Conservation (phyloP, 2,888 invertebrate species). For the Metacarcinus magister region DNA sequence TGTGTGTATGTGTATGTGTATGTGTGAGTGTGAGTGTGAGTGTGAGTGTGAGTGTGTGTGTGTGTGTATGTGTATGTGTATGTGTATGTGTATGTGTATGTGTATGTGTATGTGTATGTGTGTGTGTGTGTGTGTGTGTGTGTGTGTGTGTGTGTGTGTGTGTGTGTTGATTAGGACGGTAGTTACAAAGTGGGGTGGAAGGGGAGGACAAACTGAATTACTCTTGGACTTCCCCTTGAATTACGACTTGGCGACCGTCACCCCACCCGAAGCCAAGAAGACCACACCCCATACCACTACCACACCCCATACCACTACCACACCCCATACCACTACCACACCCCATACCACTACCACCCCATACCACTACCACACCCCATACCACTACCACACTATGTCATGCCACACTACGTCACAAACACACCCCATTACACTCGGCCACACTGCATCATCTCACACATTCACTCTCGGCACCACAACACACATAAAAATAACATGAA, state of each 20-base stretch:
- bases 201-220: slow-evolving; percentile 45
- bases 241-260: not conserved
- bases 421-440: too few species aligned
- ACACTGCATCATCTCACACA: too few species aligned
- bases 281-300: not conserved
- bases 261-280: not conserved
- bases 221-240: slow-evolving; percentile 27
- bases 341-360: not conserved
- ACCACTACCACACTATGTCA: not conserved
- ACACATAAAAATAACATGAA: not conserved
- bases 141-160: slow-evolving; percentile 46
- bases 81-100: too few species aligned
- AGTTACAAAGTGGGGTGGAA: slow-evolving; percentile 33
- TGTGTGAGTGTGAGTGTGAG: too few species aligned
- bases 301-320: not conserved
- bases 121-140: slow-evolving; percentile 48
- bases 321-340: not conserved
- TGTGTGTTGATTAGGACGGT: slow-evolving; percentile 37
- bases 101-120: not conserved
- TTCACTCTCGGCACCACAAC: not conserved
- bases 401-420: not conserved
- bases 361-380: not conserved
- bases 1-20: not conserved
- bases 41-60: too few species aligned
- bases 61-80: too few species aligned